A percentile compares a stretch with the other conserved stretches of the same genome.
phyloP scores from a whole-genome alignment of 1,140 invertebrate genomes.

The Babylonia areolata region DNA sequence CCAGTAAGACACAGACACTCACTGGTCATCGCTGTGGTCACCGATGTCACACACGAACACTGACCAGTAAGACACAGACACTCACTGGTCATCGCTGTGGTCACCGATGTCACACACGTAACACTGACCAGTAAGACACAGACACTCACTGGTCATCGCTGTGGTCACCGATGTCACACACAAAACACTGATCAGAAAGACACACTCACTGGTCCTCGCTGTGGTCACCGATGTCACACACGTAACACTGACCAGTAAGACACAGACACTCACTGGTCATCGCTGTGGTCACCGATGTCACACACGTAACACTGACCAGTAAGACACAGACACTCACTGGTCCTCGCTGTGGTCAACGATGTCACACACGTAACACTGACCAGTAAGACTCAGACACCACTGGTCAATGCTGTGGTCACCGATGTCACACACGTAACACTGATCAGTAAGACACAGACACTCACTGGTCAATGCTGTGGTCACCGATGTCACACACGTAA shows the following conservation, averaged over 20 bases:
- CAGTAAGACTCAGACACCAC: too few species aligned
- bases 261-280: constrained; percentile 38
- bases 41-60: constrained; percentile 51
- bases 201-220: constrained; percentile 40
- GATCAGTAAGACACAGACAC: too few species aligned
- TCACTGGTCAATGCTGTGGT: too few species aligned
- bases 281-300: constrained; percentile 45
- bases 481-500: too few species aligned
- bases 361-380: constrained; percentile 46
- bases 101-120: constrained; percentile 52
- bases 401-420: constrained; percentile 44
- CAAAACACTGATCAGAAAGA: too few species aligned
- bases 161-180: constrained; percentile 49
- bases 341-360: constrained; percentile 48
- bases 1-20: too few species aligned
- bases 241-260: too few species aligned
- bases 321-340: too few species aligned
- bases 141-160: constrained; percentile 40
- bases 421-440: constrained; percentile 52
- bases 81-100: constrained; percentile 38
- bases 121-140: too few species aligned
- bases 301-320: too few species aligned
- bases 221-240: constrained; percentile 49
- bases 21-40: constrained; percentile 44
- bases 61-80: too few species aligned